These are phyloP conservation scores for Athalia cordata DNA, from an alignment of 2,888 invertebrate species.

Conservation along the genomic window DNA sequence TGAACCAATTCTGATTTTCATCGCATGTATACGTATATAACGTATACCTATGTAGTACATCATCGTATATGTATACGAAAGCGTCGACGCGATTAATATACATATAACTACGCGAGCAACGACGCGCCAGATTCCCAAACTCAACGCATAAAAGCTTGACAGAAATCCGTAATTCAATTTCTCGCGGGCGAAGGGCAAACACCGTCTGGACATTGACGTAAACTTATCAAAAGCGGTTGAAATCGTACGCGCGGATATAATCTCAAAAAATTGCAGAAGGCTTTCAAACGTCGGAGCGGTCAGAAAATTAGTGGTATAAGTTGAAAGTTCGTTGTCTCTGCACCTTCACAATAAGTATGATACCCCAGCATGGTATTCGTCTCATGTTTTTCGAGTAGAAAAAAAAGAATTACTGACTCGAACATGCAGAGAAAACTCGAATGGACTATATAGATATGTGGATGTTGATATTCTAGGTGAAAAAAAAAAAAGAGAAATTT, in stretches of 20 bases:
- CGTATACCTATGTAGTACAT: no score
- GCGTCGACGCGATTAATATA: neutral
- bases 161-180: conserved; percentile 22
- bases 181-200: neutral
- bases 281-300: no score
- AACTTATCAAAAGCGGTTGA: neutral
- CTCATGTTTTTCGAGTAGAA: no score
- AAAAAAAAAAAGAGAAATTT: conserved; percentile 4
- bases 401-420: no score
- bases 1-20: neutral
- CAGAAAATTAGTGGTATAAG: no score
- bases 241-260: neutral
- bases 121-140: neutral
- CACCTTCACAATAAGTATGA: no score
- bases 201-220: neutral
- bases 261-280: no score
- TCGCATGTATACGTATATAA: neutral
- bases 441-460: no score
- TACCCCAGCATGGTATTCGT: no score
- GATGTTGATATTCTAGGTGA: neutral
- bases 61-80: neutral
- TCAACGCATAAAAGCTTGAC: neutral
- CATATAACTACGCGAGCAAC: no score
- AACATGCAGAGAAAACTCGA: no score
- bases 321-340: no score